Evolutionary conservation across 1,140 invertebrate genomes (phyloP).

Genomic region (Trichonephila inaurata): DNA sequence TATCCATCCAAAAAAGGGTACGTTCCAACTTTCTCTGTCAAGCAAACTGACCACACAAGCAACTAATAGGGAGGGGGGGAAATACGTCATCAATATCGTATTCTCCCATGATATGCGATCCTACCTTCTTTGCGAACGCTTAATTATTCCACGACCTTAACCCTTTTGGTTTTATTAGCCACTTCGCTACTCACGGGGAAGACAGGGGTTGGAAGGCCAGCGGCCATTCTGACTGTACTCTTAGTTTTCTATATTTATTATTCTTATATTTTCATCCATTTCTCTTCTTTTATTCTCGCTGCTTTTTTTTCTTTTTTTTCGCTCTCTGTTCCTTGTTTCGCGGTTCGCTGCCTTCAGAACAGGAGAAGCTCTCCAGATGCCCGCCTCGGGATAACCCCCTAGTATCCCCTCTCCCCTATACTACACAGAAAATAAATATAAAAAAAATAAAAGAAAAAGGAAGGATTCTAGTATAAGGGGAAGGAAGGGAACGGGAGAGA

Average conservation of each 20-base stretch:
- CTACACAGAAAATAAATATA: conserved; percentile 69
- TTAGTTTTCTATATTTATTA: conserved; percentile 52
- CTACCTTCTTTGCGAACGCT: not conserved
- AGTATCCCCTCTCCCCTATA: not conserved
- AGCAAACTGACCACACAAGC: not conserved
- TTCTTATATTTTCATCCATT: conserved; percentile 74
- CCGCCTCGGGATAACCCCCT: conserved; percentile 64
- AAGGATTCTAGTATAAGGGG: not conserved
- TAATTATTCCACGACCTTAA: conserved; percentile 62
- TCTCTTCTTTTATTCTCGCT: conserved; percentile 32
- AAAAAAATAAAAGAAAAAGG: conserved; percentile 42
- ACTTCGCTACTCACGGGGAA: conserved; percentile 31
- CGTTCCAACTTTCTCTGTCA: too few relatives aligned
- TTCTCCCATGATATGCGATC: not conserved
- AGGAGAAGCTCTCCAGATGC: conserved; percentile 73
- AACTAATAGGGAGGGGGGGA: not conserved
- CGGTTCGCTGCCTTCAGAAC: conserved; percentile 73
- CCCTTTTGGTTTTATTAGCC: conserved; percentile 25
- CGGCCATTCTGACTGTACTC: conserved; percentile 55
- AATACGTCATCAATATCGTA: not conserved
- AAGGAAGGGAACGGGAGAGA: not conserved
- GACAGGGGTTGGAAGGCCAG: conserved; percentile 48
- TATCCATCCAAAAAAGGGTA: too few relatives aligned
- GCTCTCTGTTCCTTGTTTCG: conserved; percentile 72
- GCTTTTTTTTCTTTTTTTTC: conserved; percentile 35